Base-by-base conservation (phyloP, 2,113 vertebrate genomes). In the Onychostruthus taczanowskii region DNA sequence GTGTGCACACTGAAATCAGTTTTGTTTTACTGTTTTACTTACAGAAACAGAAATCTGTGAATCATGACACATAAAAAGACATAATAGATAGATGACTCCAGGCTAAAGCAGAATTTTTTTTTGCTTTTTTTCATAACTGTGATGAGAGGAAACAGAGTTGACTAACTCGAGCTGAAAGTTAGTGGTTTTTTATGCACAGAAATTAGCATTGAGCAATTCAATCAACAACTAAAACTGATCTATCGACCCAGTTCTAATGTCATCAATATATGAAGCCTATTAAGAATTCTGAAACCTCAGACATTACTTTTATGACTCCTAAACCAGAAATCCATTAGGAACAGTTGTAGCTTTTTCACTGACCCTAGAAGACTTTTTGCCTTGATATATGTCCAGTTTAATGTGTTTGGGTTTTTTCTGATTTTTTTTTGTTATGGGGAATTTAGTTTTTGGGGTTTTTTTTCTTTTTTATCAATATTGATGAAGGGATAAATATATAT, bases 261-360 rank as follows among this genome's bases (percentile, higher is more conserved):
- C 43, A 82, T 24, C 0, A 0, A 39, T 43, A 28, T 26, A 46
- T 22, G 7, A 67, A 74, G 55, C 1, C 2, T 66, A 6, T 33
- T 28, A 66, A 63, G 46, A 75, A 47, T 28, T 4, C 4, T 81
- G 80, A 70, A 84, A 74, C 2, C 4, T 68, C 13, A 56, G 46
- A 41, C 0, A 6, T 30, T 23, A 43, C 3, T 11, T 30, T 10
- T 39, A 47, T 26, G 23, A 74, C 2, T 49, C 5, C 11, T 52
- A 41, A 74, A 59, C 4, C 6, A 74, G 24, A 89, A 95, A 68
- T 19, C 9, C 12, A 27, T 14, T 11, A 82, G 30, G 69, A 91
- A 56, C 2, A 53, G 6, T 3, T 72, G 2, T 16, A 22, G n/a
- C 8, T 73, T 13, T 67, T 86, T 80, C 44, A 63, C 10, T 52